Evolutionary conservation across 30 jellyfish, hydroid and myxozoan genomes (phyloP).

Genomic region (Aurelia aurita complex sp. Pacific): DNA sequence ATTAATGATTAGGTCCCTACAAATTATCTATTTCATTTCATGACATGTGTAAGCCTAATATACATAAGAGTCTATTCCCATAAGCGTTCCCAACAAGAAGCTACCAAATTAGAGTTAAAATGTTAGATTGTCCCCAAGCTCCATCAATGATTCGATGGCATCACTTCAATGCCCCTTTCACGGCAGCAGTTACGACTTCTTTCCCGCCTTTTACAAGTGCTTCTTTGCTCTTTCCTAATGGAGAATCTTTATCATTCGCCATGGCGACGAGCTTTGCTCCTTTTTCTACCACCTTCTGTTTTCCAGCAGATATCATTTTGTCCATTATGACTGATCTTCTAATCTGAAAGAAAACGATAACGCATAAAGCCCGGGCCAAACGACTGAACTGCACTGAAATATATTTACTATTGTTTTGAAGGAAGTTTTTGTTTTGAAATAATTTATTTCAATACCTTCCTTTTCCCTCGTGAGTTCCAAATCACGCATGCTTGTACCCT

Average conservation of each 20-base stretch:
- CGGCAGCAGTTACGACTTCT: slow-evolving; percentile 38
- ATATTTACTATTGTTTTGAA: too few relatives aligned
- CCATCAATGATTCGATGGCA: background rate
- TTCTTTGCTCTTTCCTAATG: slow-evolving; percentile 49
- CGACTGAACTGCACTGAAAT: too few relatives aligned
- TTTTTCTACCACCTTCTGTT: slow-evolving; percentile 43
- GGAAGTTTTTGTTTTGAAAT: too few relatives aligned
- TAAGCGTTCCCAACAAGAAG: too few relatives aligned
- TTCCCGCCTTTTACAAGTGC: slow-evolving; percentile 40
- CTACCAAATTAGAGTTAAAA: background rate
- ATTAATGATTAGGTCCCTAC: too few relatives aligned
- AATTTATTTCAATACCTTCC: too few relatives aligned
- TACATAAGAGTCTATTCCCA: too few relatives aligned
- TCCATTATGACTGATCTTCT: slow-evolving; percentile 12
- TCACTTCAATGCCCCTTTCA: slow-evolving; percentile 47
- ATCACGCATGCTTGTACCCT: too few relatives aligned
- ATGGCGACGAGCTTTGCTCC: slow-evolving; percentile 45
- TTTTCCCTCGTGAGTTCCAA: too few relatives aligned
- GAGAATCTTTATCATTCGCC: slow-evolving; percentile 47
- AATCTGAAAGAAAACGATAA: background rate
- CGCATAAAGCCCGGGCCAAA: too few relatives aligned
- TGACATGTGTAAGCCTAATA: too few relatives aligned
- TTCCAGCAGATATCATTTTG: slow-evolving; percentile 34
- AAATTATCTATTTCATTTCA: too few relatives aligned
- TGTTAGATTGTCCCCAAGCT: background rate